These are phyloP conservation scores for Caranx melampygus DNA, from an alignment of 2,113 vertebrate species.

Conservation along the genomic window DNA sequence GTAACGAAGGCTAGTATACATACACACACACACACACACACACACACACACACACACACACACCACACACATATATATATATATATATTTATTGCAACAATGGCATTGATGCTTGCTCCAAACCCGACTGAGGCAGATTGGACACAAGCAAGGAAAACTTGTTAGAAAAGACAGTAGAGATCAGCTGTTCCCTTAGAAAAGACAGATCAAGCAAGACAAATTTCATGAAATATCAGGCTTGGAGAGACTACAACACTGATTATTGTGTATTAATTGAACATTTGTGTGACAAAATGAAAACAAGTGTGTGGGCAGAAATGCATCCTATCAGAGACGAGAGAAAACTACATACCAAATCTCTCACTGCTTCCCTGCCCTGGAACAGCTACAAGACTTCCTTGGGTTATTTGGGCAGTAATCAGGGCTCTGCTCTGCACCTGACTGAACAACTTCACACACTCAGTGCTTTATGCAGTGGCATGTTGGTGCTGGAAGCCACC, in stretches of 20 bases:
- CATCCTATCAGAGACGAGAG: conserved; percentile 9
- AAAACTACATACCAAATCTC: conserved; percentile 37
- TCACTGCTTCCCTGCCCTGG: conserved; percentile 1
- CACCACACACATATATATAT: too few species aligned
- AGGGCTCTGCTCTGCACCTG: conserved; percentile 36
- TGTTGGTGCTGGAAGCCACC: conserved; percentile 61
- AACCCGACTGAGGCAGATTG: conserved; percentile 54
- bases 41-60: too few species aligned
- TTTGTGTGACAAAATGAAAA: conserved; percentile 26
- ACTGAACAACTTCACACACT: conserved; percentile 54
- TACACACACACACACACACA: too few species aligned
- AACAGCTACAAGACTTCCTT: neutral
- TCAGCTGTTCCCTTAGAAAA: conserved; percentile 7
- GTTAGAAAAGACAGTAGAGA: conserved; percentile 10
- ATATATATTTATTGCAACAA: conserved; percentile 45
- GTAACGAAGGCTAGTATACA: conserved; percentile 63
- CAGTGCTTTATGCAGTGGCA: conserved; percentile 59
- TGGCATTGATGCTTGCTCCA: conserved; percentile 61
- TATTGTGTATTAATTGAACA: conserved; percentile 21
- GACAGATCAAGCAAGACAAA: conserved; percentile 31
- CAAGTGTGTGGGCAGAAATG: conserved; percentile 23
- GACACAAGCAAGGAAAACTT: conserved; percentile 19
- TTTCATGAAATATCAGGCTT: neutral
- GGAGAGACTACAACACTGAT: neutral
- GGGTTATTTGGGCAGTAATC: conserved; percentile 38